Conservation (phyloP, 2,797 vertebrate species). For the Spinus pinus region DNA sequence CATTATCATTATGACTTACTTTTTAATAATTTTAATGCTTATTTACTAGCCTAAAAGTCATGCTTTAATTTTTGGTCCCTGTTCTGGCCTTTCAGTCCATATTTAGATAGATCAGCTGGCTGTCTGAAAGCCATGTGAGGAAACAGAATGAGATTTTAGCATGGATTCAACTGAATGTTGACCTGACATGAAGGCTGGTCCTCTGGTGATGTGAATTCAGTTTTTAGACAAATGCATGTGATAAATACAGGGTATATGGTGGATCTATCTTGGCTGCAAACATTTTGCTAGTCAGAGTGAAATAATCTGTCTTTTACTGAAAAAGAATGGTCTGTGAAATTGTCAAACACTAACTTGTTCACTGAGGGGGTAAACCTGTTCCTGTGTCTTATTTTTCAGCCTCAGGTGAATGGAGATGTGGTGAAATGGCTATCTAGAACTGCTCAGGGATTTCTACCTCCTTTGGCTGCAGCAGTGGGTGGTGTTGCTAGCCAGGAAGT, state of each 20-base stretch:
- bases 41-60: not conserved
- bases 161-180: rapidly evolving
- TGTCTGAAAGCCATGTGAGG: not conserved
- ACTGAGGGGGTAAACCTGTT: not conserved
- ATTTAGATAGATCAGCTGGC: not conserved
- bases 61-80: not conserved
- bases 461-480: constrained; percentile 89
- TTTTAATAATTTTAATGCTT: not conserved
- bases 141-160: not conserved
- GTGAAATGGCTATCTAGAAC: constrained; percentile 88
- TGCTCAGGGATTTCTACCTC: constrained; percentile 85
- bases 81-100: not conserved
- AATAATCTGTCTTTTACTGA: not conserved
- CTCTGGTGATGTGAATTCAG: not conserved
- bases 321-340: not conserved
- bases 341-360: not conserved
- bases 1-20: not conserved
- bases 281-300: not conserved
- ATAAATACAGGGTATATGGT: not conserved
- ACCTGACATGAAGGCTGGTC: not conserved
- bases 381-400: constrained; percentile 59
- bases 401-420: constrained; percentile 80
- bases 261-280: not conserved
- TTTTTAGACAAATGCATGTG: not conserved
- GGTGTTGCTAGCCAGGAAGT: constrained; percentile 95